Base-by-base conservation (phyloP, 1,140 invertebrate species). In the Amphibalanus amphitrite region DNA sequence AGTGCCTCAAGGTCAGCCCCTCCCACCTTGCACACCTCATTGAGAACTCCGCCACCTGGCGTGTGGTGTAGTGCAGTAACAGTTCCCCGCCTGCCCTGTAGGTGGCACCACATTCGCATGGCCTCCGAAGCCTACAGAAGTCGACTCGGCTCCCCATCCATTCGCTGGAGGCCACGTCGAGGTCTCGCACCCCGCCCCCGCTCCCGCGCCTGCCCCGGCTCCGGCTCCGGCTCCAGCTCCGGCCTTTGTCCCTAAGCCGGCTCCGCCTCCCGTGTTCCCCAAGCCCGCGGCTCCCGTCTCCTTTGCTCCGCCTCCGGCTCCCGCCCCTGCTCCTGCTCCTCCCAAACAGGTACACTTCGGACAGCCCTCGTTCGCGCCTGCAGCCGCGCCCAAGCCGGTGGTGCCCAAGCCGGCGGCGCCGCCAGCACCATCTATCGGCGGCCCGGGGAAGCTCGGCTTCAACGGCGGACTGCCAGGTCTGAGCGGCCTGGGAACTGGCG, bases 361-460 rank as follows among this genome's bases (percentile, higher is more conserved):
- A 13, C 47, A 59, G 23, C 47, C 47, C 20, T 13, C 47, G 20
- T 59, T 59, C 47, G 47, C 47, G 13, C 47, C 47, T 8, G 17
- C 47, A 59, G 47, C 23, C 77, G 75, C 82, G 84, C 76, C 82
- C 86, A 80, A 69, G 79, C 81, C 70, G 79, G 67, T 70, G 68
- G 73, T 74, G 75, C 75, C 75, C 69, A 74, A 74, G 64, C 71
- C 74, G 17, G 69, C 71, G n/a, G 69, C 74, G 28, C 72, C 74
- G 30, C 77, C 76, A 67, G 72, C 67, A 25, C 70, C 70, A 28
- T 30, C 73, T 38, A 67, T 15, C 69, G 25, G 38, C 69, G n/a
- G 28, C 29, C 59, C 65, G 71, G 28, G 20, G 4, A 40, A 29
- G 25, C 28, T 71, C 70, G 26, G 67, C 68, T 29, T 69, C 65